A percentile compares a stretch with the other conserved stretches of the same genome.
Evolutionary conservation across 2,113 vertebrate species (phyloP).

Genomic region (Balaeniceps rex): DNA sequence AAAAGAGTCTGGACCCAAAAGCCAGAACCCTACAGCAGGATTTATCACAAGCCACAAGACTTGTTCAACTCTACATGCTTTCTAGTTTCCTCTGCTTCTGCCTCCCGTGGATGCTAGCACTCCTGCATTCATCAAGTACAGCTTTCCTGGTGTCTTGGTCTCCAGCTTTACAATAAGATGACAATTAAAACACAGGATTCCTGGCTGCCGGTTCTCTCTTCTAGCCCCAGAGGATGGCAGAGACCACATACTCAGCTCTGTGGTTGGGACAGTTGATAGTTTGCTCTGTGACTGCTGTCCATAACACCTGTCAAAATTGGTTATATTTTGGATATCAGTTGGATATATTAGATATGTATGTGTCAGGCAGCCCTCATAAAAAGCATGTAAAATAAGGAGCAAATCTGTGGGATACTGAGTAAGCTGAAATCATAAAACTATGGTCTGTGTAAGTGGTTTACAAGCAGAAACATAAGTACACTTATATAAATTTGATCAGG

Average conservation of each 20-base stretch:
- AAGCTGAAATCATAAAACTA: background rate
- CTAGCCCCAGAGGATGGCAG: background rate
- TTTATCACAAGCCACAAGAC: background rate
- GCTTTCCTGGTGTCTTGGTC: background rate
- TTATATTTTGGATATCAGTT: background rate
- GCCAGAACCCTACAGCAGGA: background rate
- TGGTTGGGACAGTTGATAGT: background rate
- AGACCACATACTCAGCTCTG: background rate
- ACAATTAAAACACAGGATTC: background rate
- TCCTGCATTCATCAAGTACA: background rate
- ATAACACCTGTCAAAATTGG: background rate
- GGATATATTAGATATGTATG: background rate
- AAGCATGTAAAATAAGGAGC: background rate
- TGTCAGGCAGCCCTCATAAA: background rate
- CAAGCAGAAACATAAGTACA: background rate
- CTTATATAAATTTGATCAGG: accelerated
- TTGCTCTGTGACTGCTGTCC: background rate
- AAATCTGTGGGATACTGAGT: background rate
- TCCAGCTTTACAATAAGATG: background rate
- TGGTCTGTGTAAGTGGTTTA: background rate
- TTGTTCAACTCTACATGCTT: background rate
- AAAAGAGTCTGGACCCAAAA: background rate
- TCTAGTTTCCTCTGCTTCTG: background rate
- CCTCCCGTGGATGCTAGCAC: background rate
- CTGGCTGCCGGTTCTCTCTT: background rate